Conservation (phyloP, 1,140 invertebrate species). For the Aporrectodea caliginosa region DNA sequence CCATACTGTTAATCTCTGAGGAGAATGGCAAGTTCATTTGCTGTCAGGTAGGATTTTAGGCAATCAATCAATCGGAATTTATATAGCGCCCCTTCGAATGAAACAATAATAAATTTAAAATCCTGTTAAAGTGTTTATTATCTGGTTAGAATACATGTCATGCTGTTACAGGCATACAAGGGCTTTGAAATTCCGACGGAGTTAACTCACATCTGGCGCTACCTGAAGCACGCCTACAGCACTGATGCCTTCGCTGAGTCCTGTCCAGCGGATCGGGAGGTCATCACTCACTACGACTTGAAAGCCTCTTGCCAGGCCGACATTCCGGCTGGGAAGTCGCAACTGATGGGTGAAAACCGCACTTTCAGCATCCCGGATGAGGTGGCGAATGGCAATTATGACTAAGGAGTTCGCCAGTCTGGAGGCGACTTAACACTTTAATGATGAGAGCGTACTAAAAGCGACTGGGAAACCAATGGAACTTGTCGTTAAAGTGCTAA, state of each 20-base stretch:
- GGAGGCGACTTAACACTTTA: too few relatives aligned
- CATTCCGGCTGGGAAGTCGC: constrained; percentile 18
- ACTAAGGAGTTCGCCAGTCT: not conserved
- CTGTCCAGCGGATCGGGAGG: constrained; percentile 94
- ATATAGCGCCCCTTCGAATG: too few relatives aligned
- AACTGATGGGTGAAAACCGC: constrained; percentile 30
- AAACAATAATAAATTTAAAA: too few relatives aligned
- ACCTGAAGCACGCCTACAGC: constrained; percentile 94
- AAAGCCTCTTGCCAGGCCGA: constrained; percentile 35
- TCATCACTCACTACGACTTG: constrained; percentile 91
- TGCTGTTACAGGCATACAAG: constrained; percentile 63
- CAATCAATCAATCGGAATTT: too few relatives aligned
- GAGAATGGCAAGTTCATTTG: too few relatives aligned
- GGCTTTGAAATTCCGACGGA: constrained; percentile 88
- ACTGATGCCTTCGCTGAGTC: constrained; percentile 91
- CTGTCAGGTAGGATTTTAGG: too few relatives aligned
- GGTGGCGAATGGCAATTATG: not conserved
- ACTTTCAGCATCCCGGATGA: constrained; percentile 32
- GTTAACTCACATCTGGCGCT: constrained; percentile 79
- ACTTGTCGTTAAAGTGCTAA: too few relatives aligned
- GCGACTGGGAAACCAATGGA: too few relatives aligned
- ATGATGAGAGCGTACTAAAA: too few relatives aligned
- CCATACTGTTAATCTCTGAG: too few relatives aligned
- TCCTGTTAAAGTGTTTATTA: too few relatives aligned
- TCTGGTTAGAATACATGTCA: too few relatives aligned